phyloP scores from a whole-genome alignment of 2,113 vertebrate genomes.

The Notechis scutatus region DNA sequence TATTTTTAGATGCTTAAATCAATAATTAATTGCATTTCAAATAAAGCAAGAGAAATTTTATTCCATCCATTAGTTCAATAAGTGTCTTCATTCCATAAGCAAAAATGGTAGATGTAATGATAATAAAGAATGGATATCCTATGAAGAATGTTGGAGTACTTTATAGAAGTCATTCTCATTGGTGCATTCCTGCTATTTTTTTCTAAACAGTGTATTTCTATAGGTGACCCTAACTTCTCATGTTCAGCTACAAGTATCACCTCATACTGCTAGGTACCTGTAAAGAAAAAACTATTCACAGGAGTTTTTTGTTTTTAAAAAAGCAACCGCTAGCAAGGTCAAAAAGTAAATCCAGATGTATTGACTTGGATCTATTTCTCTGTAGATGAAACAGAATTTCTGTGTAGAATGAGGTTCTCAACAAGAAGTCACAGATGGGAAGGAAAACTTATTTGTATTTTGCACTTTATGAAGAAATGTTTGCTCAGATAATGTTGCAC shows the following conservation, averaged over 20 bases:
- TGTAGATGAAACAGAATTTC: neutral
- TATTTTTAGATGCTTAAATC: neutral
- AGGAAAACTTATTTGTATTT: neutral
- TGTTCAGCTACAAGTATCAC: no score
- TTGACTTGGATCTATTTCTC: neutral
- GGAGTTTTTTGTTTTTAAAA: neutral
- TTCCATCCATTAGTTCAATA: neutral
- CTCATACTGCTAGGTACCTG: neutral
- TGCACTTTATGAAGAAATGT: neutral
- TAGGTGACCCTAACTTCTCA: no score
- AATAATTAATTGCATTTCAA: neutral
- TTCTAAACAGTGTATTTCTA: neutral
- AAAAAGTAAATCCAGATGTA: neutral
- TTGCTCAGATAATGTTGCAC: neutral
- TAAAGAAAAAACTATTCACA: neutral
- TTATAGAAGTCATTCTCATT: neutral
- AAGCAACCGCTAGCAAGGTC: neutral
- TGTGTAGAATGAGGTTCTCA: neutral
- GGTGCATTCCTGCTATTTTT: neutral
- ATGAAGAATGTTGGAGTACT: neutral
- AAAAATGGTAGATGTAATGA: neutral
- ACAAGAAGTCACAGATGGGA: neutral
- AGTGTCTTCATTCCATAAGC: neutral
- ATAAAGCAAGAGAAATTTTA: neutral
- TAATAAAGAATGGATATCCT: neutral